Conservation (phyloP, 1,140 invertebrate genomes). For the Trypoxylus dichotomus region DNA sequence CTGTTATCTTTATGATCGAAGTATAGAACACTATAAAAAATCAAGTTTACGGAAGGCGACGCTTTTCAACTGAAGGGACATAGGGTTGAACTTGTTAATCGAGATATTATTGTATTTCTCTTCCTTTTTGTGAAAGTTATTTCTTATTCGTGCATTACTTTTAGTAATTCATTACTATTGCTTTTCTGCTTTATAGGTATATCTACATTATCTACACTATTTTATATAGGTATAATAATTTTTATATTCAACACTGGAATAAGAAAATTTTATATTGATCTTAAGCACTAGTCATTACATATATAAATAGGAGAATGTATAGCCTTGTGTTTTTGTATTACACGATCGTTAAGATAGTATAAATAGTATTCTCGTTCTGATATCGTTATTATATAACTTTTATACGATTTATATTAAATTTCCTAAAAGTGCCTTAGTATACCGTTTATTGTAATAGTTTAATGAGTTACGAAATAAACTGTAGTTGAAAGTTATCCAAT, state of each 20-base stretch:
- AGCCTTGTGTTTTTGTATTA: background rate
- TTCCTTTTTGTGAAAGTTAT: too few relatives aligned
- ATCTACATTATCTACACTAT: too few relatives aligned
- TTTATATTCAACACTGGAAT: background rate
- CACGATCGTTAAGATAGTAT: background rate
- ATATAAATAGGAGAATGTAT: background rate
- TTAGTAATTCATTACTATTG: too few relatives aligned
- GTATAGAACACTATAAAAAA: too few relatives aligned
- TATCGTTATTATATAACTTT: constrained; percentile 44
- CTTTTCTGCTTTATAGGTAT: too few relatives aligned
- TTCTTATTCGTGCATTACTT: too few relatives aligned
- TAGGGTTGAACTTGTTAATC: too few relatives aligned
- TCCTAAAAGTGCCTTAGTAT: constrained; percentile 28
- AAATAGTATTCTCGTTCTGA: background rate
- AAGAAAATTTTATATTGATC: background rate
- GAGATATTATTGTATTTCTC: too few relatives aligned
- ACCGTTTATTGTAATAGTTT: constrained; percentile 23
- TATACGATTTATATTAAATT: constrained; percentile 44
- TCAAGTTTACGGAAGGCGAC: too few relatives aligned
- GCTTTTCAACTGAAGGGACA: too few relatives aligned
- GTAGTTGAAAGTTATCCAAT: background rate
- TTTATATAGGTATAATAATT: background rate
- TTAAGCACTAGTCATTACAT: constrained; percentile 2
- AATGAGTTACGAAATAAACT: constrained; percentile 20
- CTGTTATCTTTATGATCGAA: too few relatives aligned